phyloP scores from a whole-genome alignment of 2,113 vertebrate genomes.

The Anas platyrhynchos region DNA sequence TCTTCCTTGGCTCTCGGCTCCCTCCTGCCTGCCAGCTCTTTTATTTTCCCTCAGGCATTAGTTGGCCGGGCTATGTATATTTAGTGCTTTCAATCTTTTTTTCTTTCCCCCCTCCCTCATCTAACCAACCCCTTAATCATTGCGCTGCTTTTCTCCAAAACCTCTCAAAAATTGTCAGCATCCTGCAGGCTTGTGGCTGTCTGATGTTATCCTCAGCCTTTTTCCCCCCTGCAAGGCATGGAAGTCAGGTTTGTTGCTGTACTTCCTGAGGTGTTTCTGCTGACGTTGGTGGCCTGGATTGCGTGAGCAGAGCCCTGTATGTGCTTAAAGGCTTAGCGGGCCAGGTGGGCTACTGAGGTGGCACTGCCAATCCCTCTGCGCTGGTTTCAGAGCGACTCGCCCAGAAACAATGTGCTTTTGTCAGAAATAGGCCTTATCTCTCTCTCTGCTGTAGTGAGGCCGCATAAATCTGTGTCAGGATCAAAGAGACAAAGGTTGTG shows the following conservation, averaged over 20 bases:
- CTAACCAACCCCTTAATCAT: constrained; percentile 15
- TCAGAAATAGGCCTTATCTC: accelerated
- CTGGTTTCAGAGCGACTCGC: not conserved
- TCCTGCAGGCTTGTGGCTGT: constrained; percentile 3
- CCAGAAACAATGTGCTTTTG: accelerated
- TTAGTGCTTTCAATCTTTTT: constrained; percentile 24
- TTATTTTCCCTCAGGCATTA: constrained; percentile 4
- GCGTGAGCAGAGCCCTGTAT: not conserved
- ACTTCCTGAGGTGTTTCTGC: not conserved
- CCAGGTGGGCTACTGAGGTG: not conserved
- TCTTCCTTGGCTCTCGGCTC: constrained; percentile 39
- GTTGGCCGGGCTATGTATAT: constrained; percentile 26
- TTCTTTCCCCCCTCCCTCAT: not conserved
- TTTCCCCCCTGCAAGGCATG: not conserved
- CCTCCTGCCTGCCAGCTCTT: constrained; percentile 42
- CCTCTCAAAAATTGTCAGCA: not conserved
- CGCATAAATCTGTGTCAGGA: accelerated
- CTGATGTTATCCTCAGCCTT: not conserved
- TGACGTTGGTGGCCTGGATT: not conserved
- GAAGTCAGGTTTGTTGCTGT: not conserved
- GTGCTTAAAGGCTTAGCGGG: not conserved
- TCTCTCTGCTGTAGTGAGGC: not conserved
- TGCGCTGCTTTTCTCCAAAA: not conserved
- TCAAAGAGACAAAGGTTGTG: not conserved
- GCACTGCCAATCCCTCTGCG: not conserved